Percentiles rank a stretch among this genome's conserved stretches.
Evolutionary conservation across 2,113 vertebrate genomes (phyloP).

Genomic region (Petrocephalus zakoni): DNA sequence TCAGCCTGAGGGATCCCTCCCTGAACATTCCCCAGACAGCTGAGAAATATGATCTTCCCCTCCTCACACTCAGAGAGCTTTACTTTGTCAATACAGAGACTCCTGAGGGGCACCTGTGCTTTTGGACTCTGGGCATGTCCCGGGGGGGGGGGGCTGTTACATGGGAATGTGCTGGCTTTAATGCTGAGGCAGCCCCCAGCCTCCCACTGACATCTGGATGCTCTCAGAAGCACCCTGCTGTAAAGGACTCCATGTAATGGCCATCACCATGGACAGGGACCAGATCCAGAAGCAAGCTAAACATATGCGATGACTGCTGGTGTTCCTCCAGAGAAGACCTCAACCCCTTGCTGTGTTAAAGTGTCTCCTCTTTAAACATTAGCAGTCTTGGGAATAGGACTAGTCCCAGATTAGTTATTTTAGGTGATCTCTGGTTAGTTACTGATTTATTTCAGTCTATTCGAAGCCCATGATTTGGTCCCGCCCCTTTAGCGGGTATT

Average conservation of each 20-base stretch:
- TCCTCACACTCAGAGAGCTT: background rate
- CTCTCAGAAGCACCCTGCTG: background rate
- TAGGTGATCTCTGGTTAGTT: background rate
- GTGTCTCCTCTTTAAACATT: background rate
- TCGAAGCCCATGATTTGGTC: background rate
- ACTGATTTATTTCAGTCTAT: background rate
- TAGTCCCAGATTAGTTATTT: slow-evolving; percentile 6
- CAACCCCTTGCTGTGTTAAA: background rate
- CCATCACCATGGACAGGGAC: background rate
- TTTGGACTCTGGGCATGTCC: background rate
- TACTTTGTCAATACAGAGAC: background rate
- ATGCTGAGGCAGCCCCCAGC: background rate
- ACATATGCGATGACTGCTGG: background rate
- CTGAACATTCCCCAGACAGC: background rate
- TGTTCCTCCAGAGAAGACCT: background rate
- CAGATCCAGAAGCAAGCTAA: background rate
- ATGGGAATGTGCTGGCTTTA: background rate
- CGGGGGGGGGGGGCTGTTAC: background rate
- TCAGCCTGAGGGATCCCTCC: background rate
- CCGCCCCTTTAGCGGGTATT: slow-evolving; percentile 36
- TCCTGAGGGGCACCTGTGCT: background rate
- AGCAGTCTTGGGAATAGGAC: background rate
- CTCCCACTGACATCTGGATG: background rate
- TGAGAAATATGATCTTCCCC: background rate
- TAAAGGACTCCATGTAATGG: background rate